Percentiles rank a stretch among this genome's conserved stretches.
These are phyloP conservation scores for Chrysoperla carnea DNA, from an alignment of 1,140 invertebrate species.

Conservation along the genomic window DNA sequence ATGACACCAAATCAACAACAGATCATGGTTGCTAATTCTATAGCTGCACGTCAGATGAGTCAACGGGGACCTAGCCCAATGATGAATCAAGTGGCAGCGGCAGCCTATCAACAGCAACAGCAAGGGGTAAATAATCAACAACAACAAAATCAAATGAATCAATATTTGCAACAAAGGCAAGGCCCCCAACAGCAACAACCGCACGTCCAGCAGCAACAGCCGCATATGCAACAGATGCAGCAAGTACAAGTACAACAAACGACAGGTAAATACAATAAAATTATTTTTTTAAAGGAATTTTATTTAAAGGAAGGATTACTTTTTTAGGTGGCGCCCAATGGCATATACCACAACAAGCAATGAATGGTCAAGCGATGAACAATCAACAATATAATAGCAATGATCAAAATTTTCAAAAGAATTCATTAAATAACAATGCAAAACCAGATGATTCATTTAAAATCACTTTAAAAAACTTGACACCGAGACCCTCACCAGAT, in stretches of 20 bases:
- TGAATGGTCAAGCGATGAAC: conserved; percentile 16
- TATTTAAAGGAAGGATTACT: too few relatives aligned
- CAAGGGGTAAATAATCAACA: conserved; percentile 1
- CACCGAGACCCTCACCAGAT: conserved; percentile 17
- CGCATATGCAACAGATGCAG: conserved; percentile 5
- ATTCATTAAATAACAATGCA: neutral
- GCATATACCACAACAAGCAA: conserved; percentile 42
- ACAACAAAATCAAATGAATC: conserved; percentile 1
- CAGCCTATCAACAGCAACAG: neutral
- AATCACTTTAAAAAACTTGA: conserved; percentile 33
- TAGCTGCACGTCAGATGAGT: too few relatives aligned
- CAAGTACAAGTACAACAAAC: conserved; percentile 4
- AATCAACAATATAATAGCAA: conserved; percentile 3
- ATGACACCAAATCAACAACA: neutral
- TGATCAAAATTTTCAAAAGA: neutral
- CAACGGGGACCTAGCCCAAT: too few relatives aligned
- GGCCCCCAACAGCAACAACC: conserved; percentile 7
- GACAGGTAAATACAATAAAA: conserved; percentile 12
- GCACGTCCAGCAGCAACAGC: conserved; percentile 7
- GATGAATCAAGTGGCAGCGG: too few relatives aligned
- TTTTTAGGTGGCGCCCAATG: conserved; percentile 30
- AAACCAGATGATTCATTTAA: conserved; percentile 37
- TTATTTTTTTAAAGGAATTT: conserved; percentile 2
- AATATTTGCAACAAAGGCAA: conserved; percentile 4
- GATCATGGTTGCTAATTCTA: too few relatives aligned